These are phyloP conservation scores for Oreochromis tanganicae DNA, from an alignment of 2,113 vertebrate species.

Conservation along the genomic window DNA sequence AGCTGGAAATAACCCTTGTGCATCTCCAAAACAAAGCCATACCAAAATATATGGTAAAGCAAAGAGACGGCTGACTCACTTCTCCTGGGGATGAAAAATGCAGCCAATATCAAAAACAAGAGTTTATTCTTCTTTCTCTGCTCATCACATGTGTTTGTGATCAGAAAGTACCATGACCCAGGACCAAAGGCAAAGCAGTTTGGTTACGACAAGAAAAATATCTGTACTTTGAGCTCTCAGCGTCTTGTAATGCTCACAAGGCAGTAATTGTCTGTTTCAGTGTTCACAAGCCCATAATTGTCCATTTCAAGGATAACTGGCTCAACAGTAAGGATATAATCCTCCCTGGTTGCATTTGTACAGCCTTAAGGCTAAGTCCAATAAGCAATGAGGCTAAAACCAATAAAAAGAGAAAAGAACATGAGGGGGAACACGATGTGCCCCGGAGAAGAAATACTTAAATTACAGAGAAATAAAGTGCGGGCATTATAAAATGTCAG, in stretches of 20 bases:
- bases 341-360: constrained; percentile 12
- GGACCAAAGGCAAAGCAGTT: background rate
- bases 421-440: background rate
- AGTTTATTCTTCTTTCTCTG: background rate
- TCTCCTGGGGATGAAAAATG: background rate
- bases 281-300: constrained; percentile 40
- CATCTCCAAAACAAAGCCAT: background rate
- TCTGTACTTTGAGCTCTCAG: background rate
- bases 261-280: constrained; percentile 1
- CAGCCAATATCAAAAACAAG: background rate
- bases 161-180: constrained; percentile 6
- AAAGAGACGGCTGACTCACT: background rate
- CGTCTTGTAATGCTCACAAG: background rate
- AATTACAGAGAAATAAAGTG: background rate
- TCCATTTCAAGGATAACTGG: constrained; percentile 19
- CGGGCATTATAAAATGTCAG: background rate
- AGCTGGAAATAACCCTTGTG: background rate
- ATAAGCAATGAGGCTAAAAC: background rate
- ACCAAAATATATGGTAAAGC: background rate
- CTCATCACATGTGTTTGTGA: constrained; percentile 4
- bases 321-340: constrained; percentile 22
- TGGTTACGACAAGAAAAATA: background rate
- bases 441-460: background rate
- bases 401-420: background rate
- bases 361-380: background rate